Conservation (phyloP, 2,113 vertebrate genomes). For the Siphamia tubifer region DNA sequence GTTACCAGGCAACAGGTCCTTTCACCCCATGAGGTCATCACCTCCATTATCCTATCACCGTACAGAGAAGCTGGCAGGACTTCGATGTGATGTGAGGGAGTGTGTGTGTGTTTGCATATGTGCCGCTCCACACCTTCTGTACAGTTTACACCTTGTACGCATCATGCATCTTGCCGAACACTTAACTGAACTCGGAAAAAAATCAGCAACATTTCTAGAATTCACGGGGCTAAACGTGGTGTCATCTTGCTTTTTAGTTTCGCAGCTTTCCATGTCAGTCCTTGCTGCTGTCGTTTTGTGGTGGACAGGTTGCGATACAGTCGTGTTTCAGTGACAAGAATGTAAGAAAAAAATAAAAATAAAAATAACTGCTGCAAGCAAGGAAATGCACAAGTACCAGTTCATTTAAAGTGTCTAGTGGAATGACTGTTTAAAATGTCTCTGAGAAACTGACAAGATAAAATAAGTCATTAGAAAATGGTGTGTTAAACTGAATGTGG, state of each 20-base stretch:
- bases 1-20: constrained; percentile 79
- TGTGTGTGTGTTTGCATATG: background rate
- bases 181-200: background rate
- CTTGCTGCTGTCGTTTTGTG: too few relatives aligned
- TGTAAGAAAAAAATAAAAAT: too few relatives aligned
- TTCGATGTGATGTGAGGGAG: background rate
- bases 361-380: background rate
- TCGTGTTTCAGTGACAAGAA: background rate
- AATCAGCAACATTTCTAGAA: too few relatives aligned
- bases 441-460: background rate
- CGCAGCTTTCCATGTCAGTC: background rate
- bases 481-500: background rate
- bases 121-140: background rate
- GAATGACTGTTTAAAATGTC: background rate
- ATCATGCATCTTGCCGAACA: background rate
- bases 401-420: background rate
- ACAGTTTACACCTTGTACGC: background rate
- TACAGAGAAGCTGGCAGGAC: constrained; percentile 51
- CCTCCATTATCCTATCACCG: constrained; percentile 71
- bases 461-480: background rate
- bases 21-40: constrained; percentile 75
- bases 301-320: background rate
- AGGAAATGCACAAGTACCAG: background rate
- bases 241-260: too few relatives aligned
- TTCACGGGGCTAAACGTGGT: too few relatives aligned